phyloP scores from a whole-genome alignment of 2,113 vertebrate species.

The Nibea coibor region DNA sequence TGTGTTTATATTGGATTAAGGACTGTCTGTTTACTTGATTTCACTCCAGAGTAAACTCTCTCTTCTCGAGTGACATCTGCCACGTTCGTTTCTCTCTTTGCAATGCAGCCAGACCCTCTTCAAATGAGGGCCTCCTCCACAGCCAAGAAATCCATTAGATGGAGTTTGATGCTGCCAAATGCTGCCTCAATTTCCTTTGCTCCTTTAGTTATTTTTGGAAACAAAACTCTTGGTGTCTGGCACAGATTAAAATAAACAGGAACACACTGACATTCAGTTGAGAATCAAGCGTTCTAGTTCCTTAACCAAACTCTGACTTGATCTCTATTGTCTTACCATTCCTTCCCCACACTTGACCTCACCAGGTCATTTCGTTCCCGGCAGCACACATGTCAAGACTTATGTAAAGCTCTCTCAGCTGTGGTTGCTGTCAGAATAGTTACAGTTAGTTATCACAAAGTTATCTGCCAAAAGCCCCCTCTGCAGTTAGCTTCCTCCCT shows the following conservation, averaged over 20 bases:
- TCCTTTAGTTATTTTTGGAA: conserved; percentile 42
- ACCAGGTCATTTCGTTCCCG: neutral
- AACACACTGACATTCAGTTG: neutral
- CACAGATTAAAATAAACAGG: neutral
- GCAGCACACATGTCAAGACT: neutral
- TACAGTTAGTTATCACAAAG: neutral
- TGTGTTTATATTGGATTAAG: conserved; percentile 48
- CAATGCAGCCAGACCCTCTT: conserved; percentile 48
- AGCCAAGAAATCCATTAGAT: conserved; percentile 42
- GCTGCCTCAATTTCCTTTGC: conserved; percentile 22
- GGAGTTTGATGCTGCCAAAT: conserved; percentile 29
- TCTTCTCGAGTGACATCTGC: conserved; percentile 61
- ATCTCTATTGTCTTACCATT: neutral
- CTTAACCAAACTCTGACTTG: neutral
- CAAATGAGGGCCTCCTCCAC: conserved; percentile 36
- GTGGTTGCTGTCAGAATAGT: neutral
- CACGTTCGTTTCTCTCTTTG: conserved; percentile 37
- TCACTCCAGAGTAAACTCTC: conserved; percentile 42
- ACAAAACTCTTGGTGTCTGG: conserved; percentile 17
- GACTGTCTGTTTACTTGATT: conserved; percentile 50
- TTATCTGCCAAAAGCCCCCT: neutral
- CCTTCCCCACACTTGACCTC: neutral
- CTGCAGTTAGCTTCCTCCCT: neutral
- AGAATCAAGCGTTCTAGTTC: neutral
- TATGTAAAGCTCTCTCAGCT: neutral